These are phyloP conservation scores for Argentina silus DNA, from an alignment of 2,797 vertebrate species.

Conservation along the genomic window DNA sequence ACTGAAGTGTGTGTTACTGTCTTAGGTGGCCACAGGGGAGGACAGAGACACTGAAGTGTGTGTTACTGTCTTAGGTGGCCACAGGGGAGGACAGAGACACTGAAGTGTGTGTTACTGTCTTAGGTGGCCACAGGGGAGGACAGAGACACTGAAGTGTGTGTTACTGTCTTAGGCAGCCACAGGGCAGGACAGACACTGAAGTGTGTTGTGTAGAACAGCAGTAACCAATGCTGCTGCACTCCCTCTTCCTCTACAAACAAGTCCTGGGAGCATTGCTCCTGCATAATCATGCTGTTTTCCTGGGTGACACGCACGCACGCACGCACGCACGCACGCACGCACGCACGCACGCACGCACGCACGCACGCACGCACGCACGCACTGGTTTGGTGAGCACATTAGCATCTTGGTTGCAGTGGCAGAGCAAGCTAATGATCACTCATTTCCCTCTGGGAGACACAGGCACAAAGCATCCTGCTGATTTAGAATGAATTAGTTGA, in stretches of 20 bases:
- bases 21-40: too few relatives aligned
- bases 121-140: too few relatives aligned
- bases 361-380: too few relatives aligned
- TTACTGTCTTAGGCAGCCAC: too few relatives aligned
- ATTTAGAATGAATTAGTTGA: background rate
- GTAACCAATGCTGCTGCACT: background rate
- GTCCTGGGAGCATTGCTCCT: background rate
- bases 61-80: too few relatives aligned
- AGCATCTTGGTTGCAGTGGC: constrained; percentile 8
- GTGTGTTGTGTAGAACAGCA: background rate
- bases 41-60: too few relatives aligned
- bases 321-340: too few relatives aligned
- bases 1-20: too few relatives aligned
- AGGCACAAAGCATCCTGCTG: background rate
- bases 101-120: too few relatives aligned
- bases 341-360: too few relatives aligned
- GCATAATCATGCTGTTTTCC: background rate
- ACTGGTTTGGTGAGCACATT: background rate
- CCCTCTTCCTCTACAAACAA: background rate
- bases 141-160: too few relatives aligned
- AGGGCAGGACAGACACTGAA: background rate
- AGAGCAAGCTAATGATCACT: constrained; percentile 8
- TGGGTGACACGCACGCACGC: background rate
- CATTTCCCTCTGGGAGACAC: constrained; percentile 7
- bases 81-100: too few relatives aligned